Percentiles rank a stretch among this genome's conserved stretches.
Conservation (phyloP, 2,888 invertebrate genomes). For the Conomelus anceps region DNA sequence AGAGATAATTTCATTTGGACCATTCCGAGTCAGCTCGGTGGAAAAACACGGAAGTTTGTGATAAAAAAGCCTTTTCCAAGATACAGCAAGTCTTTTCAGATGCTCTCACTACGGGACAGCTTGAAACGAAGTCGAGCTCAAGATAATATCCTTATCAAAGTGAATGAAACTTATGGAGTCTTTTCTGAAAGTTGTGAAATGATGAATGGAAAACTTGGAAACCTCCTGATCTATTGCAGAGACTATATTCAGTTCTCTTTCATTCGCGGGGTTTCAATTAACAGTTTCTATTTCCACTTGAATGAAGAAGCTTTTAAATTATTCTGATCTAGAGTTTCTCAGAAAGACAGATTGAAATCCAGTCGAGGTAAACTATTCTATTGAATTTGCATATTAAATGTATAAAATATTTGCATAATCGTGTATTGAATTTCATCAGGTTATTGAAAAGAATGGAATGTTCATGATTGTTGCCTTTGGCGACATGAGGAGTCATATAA, state of each 20-base stretch:
- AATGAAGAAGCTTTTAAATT: background rate
- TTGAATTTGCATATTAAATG: background rate
- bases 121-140: background rate
- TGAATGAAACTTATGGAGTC: background rate
- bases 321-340: background rate
- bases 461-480: background rate
- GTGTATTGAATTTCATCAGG: background rate
- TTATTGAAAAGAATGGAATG: background rate
- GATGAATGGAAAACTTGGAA: background rate
- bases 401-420: background rate
- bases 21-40: background rate
- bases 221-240: background rate
- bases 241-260: background rate
- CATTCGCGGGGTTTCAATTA: background rate
- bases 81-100: background rate
- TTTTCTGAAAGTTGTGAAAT: background rate
- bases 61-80: background rate
- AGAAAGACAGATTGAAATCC: background rate
- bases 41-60: background rate
- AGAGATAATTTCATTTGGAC: background rate
- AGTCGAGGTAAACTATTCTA: background rate
- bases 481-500: background rate
- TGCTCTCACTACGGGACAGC: background rate
- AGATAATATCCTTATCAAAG: background rate
- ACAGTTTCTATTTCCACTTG: background rate